Evolutionary conservation across 2,113 vertebrate genomes (phyloP), one percentile per base, ranked within the genome.

Genomic region (Cynocephalus volans): DNA sequence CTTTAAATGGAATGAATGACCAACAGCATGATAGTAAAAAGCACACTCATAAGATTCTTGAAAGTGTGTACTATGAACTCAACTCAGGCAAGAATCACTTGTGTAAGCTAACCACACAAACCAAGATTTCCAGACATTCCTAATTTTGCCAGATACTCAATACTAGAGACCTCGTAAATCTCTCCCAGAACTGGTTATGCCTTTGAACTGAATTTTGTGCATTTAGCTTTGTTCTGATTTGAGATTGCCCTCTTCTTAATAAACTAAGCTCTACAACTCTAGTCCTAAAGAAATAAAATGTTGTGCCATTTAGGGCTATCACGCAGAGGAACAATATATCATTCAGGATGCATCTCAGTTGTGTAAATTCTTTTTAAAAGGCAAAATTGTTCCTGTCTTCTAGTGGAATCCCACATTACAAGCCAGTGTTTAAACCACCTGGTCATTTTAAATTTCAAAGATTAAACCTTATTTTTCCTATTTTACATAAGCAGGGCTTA

Each of bases 361-460:
- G 13, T 7, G 7, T 67, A 81, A 73, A 77, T 80, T 17, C 60
- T n/a, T 92, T 80, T 65, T 67, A 83, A 90, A 93, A 92, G 28
- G 14, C 64, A 88, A 91, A 92, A 72, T 54, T 33, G 83, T 36
- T 26, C 7, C 2, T 26, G 36, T 17, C 8, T 24, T 92, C 33
- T 64, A 94, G 33, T 75, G 36, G 23, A 77, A 94, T 8, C 50
- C 45, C 17, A 62, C 23, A 45, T 81, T 60, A 85, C 21, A 89
- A 93, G 31, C 17, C 67, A 93, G 54, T 18, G 85, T 45, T 54
- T 90, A 88, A 95, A 82, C 58, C 52, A 67, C 11, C 1, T 91
- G 52, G 21, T 87, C 65, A 84, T 93, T 97, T 90, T 88, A 96
- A 88, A 87, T 88, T 70, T 95, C 52, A 95, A 89, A 96, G 70